Evolutionary conservation across 37 sponge, comb jelly and placozoan genomes (phyloP).

Genomic region (Ianthella basta): DNA sequence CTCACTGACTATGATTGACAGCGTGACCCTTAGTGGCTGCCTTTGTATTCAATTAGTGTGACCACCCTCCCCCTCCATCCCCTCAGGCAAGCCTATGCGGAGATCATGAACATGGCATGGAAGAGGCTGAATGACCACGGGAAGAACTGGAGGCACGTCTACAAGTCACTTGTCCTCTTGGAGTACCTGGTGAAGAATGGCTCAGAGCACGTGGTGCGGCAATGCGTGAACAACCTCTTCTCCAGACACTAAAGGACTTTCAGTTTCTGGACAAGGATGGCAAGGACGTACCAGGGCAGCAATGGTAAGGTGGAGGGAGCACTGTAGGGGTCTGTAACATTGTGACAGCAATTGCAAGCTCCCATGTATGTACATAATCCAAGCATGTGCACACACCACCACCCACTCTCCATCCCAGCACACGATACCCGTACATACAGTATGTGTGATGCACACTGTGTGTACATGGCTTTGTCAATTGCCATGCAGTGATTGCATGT

Average conservation of each 20-base stretch:
- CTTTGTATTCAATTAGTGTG: no score
- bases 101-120: conserved; percentile 97
- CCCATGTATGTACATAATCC: no score
- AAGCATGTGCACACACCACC: no score
- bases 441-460: background rate
- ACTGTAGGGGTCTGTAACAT: background rate
- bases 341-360: no score
- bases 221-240: conserved; percentile 96
- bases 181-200: conserved; percentile 96
- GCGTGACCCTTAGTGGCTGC: no score
- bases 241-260: conserved; percentile 98
- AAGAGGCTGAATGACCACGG: conserved; percentile 98
- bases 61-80: background rate
- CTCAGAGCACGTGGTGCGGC: conserved; percentile 86
- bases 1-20: no score
- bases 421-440: background rate
- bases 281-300: conserved; percentile 97
- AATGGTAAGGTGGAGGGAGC: conserved; percentile 57
- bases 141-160: conserved; percentile 99
- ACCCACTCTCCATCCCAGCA: no score
- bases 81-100: conserved; percentile 73
- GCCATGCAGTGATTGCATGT: no score
- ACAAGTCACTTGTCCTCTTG: conserved; percentile 94
- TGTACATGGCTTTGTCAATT: no score
- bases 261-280: conserved; percentile 98